Percentiles rank a stretch among this genome's conserved stretches.
These are phyloP conservation scores for Teleopsis dalmanni DNA, from an alignment of 1,140 invertebrate genomes.

Conservation along the genomic window DNA sequence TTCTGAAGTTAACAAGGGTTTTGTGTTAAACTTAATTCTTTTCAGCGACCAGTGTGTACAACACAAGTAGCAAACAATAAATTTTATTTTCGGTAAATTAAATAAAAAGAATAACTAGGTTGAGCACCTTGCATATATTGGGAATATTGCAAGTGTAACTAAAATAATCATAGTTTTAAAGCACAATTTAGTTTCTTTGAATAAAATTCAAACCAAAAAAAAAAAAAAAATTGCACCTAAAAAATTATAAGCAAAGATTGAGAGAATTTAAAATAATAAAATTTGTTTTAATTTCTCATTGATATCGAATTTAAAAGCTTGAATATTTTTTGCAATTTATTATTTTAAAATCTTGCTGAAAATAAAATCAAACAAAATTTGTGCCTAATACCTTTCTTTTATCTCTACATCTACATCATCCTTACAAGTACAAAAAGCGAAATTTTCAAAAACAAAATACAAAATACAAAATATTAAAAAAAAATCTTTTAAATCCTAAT, in stretches of 20 bases:
- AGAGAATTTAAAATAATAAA: constrained; percentile 17
- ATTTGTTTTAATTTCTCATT: too few species aligned
- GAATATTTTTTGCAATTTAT: constrained; percentile 4
- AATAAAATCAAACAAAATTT: constrained; percentile 18
- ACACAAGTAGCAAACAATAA: constrained; percentile 42
- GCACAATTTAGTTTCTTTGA: constrained; percentile 20
- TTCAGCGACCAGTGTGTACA: constrained; percentile 35
- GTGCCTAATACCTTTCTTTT: constrained; percentile 14
- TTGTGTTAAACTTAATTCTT: constrained; percentile 2
- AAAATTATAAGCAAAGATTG: constrained; percentile 35
- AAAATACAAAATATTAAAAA: constrained; percentile 5
- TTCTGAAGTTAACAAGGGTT: constrained; percentile 11
- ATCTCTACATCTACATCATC: neutral
- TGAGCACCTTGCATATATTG: constrained; percentile 11
- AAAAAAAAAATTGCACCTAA: too few species aligned
- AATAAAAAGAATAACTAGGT: constrained; percentile 17
- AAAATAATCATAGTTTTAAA: constrained; percentile 20
- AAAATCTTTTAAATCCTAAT: constrained; percentile 8
- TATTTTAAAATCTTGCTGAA: constrained; percentile 12
- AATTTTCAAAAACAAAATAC: constrained; percentile 5
- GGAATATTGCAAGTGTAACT: constrained; percentile 7
- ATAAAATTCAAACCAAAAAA: too few species aligned
- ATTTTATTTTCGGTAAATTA: constrained; percentile 41
- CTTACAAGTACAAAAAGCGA: neutral
- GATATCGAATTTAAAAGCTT: constrained; percentile 15